These are phyloP conservation scores for Drosophila carrolli DNA, from an alignment of 1,140 invertebrate genomes.

Conservation along the genomic window DNA sequence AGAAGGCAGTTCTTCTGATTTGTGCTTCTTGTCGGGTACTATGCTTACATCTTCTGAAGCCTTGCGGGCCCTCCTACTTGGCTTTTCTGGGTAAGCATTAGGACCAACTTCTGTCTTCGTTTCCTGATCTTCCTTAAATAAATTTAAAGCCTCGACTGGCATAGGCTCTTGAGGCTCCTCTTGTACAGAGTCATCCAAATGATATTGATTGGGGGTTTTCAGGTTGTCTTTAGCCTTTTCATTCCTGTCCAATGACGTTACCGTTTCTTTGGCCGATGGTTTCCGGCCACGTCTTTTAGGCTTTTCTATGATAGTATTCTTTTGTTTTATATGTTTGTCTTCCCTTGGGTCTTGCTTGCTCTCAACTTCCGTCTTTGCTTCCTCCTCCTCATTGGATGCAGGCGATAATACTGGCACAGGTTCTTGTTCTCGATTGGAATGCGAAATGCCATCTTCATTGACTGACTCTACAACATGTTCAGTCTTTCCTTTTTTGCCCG, in stretches of 20 bases:
- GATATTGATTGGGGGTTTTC: background rate
- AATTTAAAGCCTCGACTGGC: background rate
- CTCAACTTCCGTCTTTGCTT: background rate
- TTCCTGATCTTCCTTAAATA: background rate
- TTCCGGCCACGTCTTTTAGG: conserved; percentile 32
- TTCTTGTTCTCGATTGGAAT: background rate
- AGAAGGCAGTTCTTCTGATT: conserved; percentile 1
- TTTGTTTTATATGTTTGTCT: background rate
- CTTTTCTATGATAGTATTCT: conserved; percentile 4
- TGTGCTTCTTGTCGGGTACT: background rate
- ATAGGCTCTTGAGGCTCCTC: background rate
- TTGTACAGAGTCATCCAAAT: background rate
- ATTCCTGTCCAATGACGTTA: background rate
- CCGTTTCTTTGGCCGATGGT: conserved; percentile 10
- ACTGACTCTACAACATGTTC: background rate
- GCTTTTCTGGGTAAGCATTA: background rate
- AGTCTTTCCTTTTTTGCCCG: conserved; percentile 3
- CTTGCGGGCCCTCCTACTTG: conserved; percentile 1
- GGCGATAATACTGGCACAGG: background rate
- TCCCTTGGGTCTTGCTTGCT: background rate
- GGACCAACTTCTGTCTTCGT: background rate
- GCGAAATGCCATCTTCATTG: background rate
- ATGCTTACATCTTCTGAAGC: background rate
- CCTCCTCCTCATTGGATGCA: background rate
- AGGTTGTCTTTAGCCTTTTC: background rate